Evolutionary conservation across 2,888 invertebrate genomes (phyloP).

Genomic region (Suillia variegata): DNA sequence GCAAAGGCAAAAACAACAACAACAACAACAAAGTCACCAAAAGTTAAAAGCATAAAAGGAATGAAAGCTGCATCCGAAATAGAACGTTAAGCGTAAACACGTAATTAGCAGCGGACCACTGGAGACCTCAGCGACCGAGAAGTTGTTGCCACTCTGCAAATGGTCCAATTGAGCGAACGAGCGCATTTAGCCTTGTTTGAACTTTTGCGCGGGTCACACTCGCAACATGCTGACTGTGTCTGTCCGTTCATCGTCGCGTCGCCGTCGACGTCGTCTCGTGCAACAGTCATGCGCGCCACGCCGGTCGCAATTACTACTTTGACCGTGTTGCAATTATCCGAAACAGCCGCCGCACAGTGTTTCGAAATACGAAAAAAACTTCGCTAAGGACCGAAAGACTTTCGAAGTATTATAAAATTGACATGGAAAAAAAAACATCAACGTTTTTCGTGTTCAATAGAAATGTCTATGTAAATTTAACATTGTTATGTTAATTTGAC

Average conservation of each 20-base stretch:
- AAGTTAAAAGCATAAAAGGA: neutral
- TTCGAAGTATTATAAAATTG: no score
- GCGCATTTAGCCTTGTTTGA: slow-evolving; percentile 20
- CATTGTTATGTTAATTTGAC: no score
- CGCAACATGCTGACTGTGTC: neutral
- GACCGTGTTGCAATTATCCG: slow-evolving; percentile 52
- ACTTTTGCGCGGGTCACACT: slow-evolving; percentile 15
- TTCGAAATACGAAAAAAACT: no score
- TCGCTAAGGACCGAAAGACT: no score
- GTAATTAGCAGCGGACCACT: slow-evolving; percentile 14
- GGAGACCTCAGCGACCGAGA: neutral
- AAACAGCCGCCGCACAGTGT: no score
- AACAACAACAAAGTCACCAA: neutral
- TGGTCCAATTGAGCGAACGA: neutral
- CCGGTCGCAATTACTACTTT: no score
- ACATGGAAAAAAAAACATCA: no score
- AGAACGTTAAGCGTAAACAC: slow-evolving; percentile 10
- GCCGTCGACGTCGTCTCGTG: neutral
- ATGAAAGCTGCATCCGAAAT: neutral
- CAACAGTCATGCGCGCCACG: neutral
- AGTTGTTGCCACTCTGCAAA: neutral
- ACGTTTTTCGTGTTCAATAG: no score
- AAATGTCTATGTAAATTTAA: no score
- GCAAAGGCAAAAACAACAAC: neutral
- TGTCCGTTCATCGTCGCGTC: no score